A percentile compares a stretch with the other conserved stretches of the same genome.
phyloP scores from a whole-genome alignment of 2,797 vertebrate species.

The Acestrorhynchus altus region DNA sequence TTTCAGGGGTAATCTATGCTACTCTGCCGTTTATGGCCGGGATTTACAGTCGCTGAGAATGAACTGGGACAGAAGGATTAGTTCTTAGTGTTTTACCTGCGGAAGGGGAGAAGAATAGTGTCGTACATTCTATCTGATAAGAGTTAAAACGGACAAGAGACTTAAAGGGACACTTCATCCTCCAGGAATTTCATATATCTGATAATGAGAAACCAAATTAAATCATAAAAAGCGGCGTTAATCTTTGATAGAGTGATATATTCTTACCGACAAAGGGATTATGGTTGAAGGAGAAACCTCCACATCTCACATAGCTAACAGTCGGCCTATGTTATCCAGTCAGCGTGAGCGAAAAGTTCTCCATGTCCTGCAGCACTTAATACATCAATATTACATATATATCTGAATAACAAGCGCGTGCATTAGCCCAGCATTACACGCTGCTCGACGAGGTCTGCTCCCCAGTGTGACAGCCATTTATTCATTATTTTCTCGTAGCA shows the following conservation, averaged over 20 bases:
- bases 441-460: slow-evolving; percentile 1
- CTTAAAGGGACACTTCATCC: slow-evolving; percentile 19
- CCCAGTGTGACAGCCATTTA: slow-evolving; percentile 30
- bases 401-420: slow-evolving; percentile 25
- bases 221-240: slow-evolving; percentile 39
- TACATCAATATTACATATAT: slow-evolving; percentile 6
- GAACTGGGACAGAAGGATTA: slow-evolving; percentile 30
- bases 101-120: slow-evolving; percentile 14
- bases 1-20: slow-evolving; percentile 2
- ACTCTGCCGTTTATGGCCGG: not conserved
- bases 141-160: slow-evolving; percentile 2
- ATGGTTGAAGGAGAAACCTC: slow-evolving; percentile 17
- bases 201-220: slow-evolving; percentile 46
- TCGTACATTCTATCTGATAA: slow-evolving; percentile 23
- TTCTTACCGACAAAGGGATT: not conserved
- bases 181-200: slow-evolving; percentile 25
- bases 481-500: slow-evolving; percentile 37
- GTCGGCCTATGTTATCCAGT: not conserved
- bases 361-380: not conserved
- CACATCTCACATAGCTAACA: no score
- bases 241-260: slow-evolving; percentile 33
- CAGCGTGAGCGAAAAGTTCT: not conserved
- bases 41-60: slow-evolving; percentile 17
- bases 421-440: slow-evolving; percentile 21
- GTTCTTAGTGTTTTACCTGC: slow-evolving; percentile 9